Evolutionary conservation across 1,140 invertebrate genomes (phyloP).

Genomic region (Ctenoplectra terminalis): DNA sequence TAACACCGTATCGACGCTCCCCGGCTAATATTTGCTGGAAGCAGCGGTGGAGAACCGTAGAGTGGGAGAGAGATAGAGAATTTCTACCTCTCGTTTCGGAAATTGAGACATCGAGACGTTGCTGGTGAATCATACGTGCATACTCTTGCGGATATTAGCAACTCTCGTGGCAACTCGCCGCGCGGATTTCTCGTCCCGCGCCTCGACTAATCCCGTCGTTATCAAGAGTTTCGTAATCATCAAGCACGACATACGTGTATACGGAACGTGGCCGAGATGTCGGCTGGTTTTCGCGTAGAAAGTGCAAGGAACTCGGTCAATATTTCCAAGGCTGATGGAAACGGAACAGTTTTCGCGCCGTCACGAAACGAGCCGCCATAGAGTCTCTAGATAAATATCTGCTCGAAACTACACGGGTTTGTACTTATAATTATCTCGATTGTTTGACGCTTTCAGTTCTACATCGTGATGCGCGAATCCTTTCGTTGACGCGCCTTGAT

Average conservation of each 20-base stretch:
- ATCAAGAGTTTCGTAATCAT: constrained; percentile 46
- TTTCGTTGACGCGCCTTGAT: neutral
- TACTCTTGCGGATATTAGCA: constrained; percentile 37
- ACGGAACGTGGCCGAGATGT: neutral
- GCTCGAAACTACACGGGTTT: constrained; percentile 18
- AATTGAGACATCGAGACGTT: constrained; percentile 42
- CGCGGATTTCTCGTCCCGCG: constrained; percentile 30
- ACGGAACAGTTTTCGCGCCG: neutral
- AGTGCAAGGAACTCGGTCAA: constrained; percentile 39
- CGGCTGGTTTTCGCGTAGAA: constrained; percentile 46
- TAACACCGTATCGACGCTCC: neutral
- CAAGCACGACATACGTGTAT: neutral
- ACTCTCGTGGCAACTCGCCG: constrained; percentile 14
- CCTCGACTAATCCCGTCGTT: constrained; percentile 31
- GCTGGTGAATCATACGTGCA: constrained; percentile 2
- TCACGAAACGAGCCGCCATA: neutral
- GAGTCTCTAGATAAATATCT: neutral
- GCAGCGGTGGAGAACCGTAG: no score
- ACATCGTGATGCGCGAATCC: neutral
- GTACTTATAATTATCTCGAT: constrained; percentile 39
- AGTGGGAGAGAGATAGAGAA: neutral
- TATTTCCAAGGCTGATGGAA: constrained; percentile 45
- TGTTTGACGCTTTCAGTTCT: neutral
- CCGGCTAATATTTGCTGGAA: neutral
- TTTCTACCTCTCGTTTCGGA: constrained; percentile 8